These are phyloP conservation scores for Rutilus rutilus DNA, from an alignment of 2,113 vertebrate species.

Conservation along the genomic window DNA sequence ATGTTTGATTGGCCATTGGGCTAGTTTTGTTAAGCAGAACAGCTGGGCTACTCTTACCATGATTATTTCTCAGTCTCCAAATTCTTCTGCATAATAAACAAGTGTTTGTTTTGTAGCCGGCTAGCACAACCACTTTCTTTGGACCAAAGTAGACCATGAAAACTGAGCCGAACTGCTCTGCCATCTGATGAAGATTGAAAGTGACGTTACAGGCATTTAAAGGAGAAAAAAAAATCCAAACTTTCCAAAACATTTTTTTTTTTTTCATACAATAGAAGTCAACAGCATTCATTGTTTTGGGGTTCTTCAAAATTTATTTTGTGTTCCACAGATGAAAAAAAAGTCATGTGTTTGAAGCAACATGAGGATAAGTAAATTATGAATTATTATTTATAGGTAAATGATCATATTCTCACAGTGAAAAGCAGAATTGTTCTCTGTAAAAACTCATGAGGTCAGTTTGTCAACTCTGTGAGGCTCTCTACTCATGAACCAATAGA, in stretches of 20 bases:
- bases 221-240: neutral
- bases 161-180: slow-evolving; percentile 78
- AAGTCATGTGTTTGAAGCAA: no score
- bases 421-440: neutral
- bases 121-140: slow-evolving; percentile 77
- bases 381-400: no score
- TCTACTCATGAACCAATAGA: neutral
- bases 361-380: no score
- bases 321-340: no score
- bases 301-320: no score
- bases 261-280: no score
- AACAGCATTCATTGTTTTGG: no score
- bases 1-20: no score
- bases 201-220: neutral
- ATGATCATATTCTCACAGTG: neutral
- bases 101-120: slow-evolving; percentile 81
- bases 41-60: slow-evolving; percentile 68
- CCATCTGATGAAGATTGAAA: slow-evolving; percentile 71
- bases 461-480: neutral
- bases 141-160: slow-evolving; percentile 81
- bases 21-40: no score
- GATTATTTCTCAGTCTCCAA: slow-evolving; percentile 76
- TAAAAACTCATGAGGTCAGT: neutral
- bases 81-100: slow-evolving; percentile 75
- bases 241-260: no score